Percentiles rank a stretch among this genome's conserved stretches.
Conservation (phyloP, 2,797 vertebrate genomes). For the Chelmon rostratus region DNA sequence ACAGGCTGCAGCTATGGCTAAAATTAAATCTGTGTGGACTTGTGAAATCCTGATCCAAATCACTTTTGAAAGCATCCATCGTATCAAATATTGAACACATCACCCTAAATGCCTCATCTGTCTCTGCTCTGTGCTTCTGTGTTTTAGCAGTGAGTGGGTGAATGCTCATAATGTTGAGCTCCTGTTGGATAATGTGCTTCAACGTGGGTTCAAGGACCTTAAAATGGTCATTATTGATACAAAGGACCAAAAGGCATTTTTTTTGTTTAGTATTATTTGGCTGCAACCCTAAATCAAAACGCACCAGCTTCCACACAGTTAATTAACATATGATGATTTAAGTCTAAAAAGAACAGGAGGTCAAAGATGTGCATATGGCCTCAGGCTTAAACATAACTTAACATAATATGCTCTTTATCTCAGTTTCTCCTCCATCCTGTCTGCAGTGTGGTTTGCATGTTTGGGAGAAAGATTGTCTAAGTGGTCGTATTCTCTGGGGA, state of each 20-base stretch:
- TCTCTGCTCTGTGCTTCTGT: constrained; percentile 25
- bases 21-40: constrained; percentile 37
- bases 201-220: constrained; percentile 32
- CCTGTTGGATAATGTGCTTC: constrained; percentile 46
- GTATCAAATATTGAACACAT: constrained; percentile 32
- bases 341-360: constrained; percentile 3
- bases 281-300: constrained; percentile 9
- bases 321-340: not conserved
- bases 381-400: constrained; percentile 3
- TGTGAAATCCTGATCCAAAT: constrained; percentile 41
- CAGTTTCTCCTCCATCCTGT: constrained; percentile 24
- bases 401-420: constrained; percentile 35
- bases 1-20: constrained; percentile 13
- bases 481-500: constrained; percentile 37
- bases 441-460: constrained; percentile 41
- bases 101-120: constrained; percentile 27
- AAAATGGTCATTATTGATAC: constrained; percentile 34
- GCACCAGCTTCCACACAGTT: not conserved
- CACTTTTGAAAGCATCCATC: constrained; percentile 38
- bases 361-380: not conserved
- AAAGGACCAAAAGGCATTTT: constrained; percentile 29
- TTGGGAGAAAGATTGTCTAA: constrained; percentile 32
- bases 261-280: not conserved
- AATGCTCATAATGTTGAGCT: constrained; percentile 42
- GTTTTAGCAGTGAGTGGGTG: constrained; percentile 30